Evolutionary conservation across 1,140 invertebrate genomes (phyloP).

Genomic region (Lordiphosa stackelbergi): DNA sequence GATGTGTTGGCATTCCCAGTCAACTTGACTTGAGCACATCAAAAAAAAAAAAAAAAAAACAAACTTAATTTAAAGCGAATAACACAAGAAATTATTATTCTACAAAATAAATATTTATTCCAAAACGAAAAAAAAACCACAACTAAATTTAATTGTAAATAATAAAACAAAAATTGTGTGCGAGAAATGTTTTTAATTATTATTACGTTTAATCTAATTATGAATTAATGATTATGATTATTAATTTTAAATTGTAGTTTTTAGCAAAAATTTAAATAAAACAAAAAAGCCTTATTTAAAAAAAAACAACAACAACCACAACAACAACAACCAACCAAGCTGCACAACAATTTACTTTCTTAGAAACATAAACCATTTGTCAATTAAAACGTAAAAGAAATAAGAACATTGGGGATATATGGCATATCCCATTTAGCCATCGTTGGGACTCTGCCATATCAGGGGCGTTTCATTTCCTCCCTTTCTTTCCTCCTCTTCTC

Average conservation of each 20-base stretch:
- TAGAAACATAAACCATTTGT: constrained; percentile 26
- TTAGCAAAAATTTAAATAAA: constrained; percentile 75
- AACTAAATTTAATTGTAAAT: constrained; percentile 27
- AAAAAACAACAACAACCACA: constrained; percentile 20
- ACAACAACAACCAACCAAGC: constrained; percentile 10
- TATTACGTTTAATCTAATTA: constrained; percentile 72
- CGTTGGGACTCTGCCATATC: neutral
- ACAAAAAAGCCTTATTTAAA: constrained; percentile 72
- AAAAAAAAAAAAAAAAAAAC: constrained; percentile 8
- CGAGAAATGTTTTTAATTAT: constrained; percentile 65
- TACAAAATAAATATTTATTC: constrained; percentile 59
- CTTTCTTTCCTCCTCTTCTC: too few species aligned
- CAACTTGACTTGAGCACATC: constrained; percentile 3
- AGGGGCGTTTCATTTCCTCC: too few species aligned
- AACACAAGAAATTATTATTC: constrained; percentile 26
- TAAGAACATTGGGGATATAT: neutral
- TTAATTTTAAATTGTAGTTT: constrained; percentile 74
- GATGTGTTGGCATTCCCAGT: too few species aligned
- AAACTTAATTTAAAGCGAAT: constrained; percentile 25
- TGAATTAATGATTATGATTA: constrained; percentile 69
- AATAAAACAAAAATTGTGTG: constrained; percentile 21
- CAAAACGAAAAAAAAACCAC: constrained; percentile 50
- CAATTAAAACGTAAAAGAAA: constrained; percentile 31
- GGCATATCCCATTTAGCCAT: neutral
- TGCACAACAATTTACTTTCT: constrained; percentile 12